These are phyloP conservation scores for Amblyjoppa proteus DNA, from an alignment of 2,888 invertebrate species.

Conservation along the genomic window DNA sequence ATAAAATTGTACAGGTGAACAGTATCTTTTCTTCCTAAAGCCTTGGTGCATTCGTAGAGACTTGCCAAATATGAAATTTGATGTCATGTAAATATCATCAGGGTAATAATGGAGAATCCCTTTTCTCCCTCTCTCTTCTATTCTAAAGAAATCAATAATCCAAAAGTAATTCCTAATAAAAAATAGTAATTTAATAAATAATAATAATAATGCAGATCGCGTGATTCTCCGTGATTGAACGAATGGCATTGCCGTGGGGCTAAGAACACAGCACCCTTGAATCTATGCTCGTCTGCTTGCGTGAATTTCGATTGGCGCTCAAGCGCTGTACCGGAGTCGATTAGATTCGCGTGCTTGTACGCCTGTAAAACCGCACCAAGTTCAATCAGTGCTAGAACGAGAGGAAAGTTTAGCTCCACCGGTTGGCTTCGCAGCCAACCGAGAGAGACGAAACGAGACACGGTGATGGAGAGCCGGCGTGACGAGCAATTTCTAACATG, in stretches of 20 bases:
- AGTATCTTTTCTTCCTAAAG: too few relatives aligned
- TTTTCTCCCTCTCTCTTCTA: too few relatives aligned
- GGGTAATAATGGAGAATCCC: too few relatives aligned
- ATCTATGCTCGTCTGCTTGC: slow-evolving; percentile 11
- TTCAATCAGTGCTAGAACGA: slow-evolving; percentile 55
- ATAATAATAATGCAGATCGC: background rate
- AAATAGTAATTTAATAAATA: background rate
- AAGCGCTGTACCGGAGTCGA: slow-evolving; percentile 28
- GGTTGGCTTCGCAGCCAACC: background rate
- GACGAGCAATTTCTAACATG: slow-evolving; percentile 52
- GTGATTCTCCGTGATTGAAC: background rate
- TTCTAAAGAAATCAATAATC: too few relatives aligned
- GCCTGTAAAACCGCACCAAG: slow-evolving; percentile 56
- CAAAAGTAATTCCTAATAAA: background rate
- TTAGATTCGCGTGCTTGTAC: slow-evolving; percentile 48
- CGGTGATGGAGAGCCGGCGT: slow-evolving; percentile 54
- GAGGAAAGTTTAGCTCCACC: slow-evolving; percentile 4
- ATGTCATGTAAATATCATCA: too few relatives aligned
- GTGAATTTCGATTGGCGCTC: slow-evolving; percentile 23
- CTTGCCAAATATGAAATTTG: too few relatives aligned
- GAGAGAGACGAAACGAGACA: slow-evolving; percentile 38
- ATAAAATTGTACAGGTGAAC: too few relatives aligned
- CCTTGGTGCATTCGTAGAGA: too few relatives aligned
- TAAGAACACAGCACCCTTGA: background rate
- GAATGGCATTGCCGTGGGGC: background rate